phyloP scores from a whole-genome alignment of 2,888 invertebrate species.

The Lasioglossum morio region DNA sequence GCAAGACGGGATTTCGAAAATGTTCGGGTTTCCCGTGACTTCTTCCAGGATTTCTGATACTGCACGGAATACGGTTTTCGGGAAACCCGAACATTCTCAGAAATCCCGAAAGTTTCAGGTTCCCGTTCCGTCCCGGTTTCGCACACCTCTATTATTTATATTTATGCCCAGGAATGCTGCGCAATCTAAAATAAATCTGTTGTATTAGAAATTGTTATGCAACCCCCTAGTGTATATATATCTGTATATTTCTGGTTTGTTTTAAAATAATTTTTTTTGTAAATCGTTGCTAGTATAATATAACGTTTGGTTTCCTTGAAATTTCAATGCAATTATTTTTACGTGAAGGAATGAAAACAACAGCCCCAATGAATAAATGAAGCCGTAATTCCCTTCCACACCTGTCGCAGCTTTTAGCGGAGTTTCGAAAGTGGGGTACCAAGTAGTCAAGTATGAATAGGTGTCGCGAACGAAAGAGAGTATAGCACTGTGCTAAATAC shows the following conservation, averaged over 20 bases:
- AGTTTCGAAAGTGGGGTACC: slow-evolving; percentile 64
- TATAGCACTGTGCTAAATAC: background rate
- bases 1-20: no score
- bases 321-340: background rate
- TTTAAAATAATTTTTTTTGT: background rate
- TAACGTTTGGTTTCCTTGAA: background rate
- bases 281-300: background rate
- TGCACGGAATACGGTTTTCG: no score
- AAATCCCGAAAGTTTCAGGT: no score
- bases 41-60: no score
- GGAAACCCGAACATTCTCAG: no score
- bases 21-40: no score
- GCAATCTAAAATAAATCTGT: background rate
- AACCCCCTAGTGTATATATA: background rate
- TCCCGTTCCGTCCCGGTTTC: no score
- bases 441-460: slow-evolving; percentile 59
- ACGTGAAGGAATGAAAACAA: background rate
- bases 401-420: background rate
- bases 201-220: background rate
- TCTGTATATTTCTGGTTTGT: background rate
- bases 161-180: background rate
- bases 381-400: background rate
- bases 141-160: background rate
- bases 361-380: background rate
- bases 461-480: slow-evolving; percentile 46